A percentile compares a stretch with the other conserved stretches of the same genome.
Conservation (phyloP, 1,140 invertebrate genomes). For the Drosophila rufa region DNA sequence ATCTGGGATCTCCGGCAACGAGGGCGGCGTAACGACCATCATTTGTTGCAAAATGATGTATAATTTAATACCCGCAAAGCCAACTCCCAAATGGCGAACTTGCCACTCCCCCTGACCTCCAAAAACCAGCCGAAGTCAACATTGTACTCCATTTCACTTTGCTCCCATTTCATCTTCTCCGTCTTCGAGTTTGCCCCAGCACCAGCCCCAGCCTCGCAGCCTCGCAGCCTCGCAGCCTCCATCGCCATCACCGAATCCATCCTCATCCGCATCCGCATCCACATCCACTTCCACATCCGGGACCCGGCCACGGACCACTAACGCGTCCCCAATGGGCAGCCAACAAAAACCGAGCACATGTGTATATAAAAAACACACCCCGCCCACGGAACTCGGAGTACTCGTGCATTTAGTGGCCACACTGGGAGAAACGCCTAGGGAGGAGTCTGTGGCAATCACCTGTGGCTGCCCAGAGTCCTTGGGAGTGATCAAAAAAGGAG, state of each 20-base stretch:
- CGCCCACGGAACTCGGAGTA: constrained; percentile 58
- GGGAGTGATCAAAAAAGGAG: background rate
- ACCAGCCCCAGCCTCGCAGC: background rate
- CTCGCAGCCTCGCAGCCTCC: constrained; percentile 24
- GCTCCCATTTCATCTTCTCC: constrained; percentile 42
- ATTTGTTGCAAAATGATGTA: constrained; percentile 85
- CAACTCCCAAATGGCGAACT: constrained; percentile 75
- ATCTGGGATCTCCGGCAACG: constrained; percentile 8
- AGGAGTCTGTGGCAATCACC: background rate
- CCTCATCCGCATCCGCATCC: background rate
- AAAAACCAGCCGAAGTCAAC: constrained; percentile 79
- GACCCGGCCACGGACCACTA: constrained; percentile 75
- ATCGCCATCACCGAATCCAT: constrained; percentile 25
- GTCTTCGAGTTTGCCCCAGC: background rate
- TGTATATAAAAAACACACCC: constrained; percentile 66
- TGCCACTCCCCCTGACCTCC: constrained; percentile 60
- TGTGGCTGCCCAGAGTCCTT: background rate
- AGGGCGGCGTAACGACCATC: constrained; percentile 76
- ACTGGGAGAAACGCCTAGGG: background rate
- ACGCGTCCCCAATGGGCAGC: constrained; percentile 81
- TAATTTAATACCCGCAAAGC: constrained; percentile 85
- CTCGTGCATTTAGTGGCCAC: constrained; percentile 75
- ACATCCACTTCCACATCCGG: constrained; percentile 45
- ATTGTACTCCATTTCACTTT: constrained; percentile 56
- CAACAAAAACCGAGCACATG: constrained; percentile 74